Base-by-base conservation (phyloP, 2,113 vertebrate species). In the Heloderma charlesbogerti region DNA sequence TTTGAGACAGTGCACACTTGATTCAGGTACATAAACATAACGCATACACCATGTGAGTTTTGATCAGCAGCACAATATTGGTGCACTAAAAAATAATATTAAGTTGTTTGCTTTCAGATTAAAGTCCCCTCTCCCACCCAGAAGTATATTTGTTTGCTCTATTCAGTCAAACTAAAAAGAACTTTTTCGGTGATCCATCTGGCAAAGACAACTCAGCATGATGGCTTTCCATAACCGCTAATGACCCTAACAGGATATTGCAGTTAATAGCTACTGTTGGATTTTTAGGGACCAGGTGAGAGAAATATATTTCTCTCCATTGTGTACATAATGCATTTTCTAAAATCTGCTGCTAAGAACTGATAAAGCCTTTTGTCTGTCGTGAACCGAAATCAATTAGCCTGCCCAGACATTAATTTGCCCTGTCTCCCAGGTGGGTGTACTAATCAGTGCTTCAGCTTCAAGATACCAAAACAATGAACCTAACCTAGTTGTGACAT, bases 311-410 rank as follows among this genome's bases (percentile, higher is more conserved):
- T 81, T 81, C 67, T 57, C 34, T 54, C 31, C 48, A 3, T 31
- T 45, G 69, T 10, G 4, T 25, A 31, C 8, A n/a, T 16, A 74
- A 60, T 29, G 54, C 34, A 37, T 66, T 63, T 86, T 51, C 60
- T 1, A 37, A 45, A 82, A 77, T 74, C n/a, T 51, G n/a, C 8
- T 88, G 20, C 22, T 37, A 79, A 81, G 6, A 93, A 22, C n/a
- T 80, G 40, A 51, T 12, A 78, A 78, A 9, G 10, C 78, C 74
- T 90, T 93, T 78, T 10, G 72, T 7, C 0, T 88, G 91, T 60
- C 45, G 34, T 48, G 80, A 90, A 82, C 0, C 37, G 27, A 37
- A 88, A 86, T 43, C 83, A 20, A 7, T 85, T 94, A 48, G 93
- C 45, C 16, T 91, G 37, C 18, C 31, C 12, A 86, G 34, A 67